Evolutionary conservation across 1,140 invertebrate genomes (phyloP).

Genomic region (Brachionus calyciflorus): DNA sequence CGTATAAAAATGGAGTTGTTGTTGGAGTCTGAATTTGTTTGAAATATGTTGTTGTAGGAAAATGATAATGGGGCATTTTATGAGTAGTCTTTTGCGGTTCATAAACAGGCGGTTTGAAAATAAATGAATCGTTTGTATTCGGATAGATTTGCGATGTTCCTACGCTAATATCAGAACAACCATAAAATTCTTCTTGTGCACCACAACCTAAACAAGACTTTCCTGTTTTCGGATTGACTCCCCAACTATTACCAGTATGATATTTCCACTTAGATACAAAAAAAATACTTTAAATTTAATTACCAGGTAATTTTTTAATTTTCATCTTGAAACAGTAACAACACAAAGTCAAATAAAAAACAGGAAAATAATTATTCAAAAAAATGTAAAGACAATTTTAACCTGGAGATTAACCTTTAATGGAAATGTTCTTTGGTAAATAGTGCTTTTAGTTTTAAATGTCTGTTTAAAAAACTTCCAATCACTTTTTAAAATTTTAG

Average conservation of each 20-base stretch:
- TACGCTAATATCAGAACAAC: constrained; percentile 22
- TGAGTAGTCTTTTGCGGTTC: too few relatives aligned
- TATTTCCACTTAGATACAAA: constrained; percentile 46
- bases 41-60: not conserved
- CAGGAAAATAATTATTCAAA: too few relatives aligned
- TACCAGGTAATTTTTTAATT: not conserved
- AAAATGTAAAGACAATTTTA: too few relatives aligned
- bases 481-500: too few relatives aligned
- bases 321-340: too few relatives aligned
- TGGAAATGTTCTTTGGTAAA: too few relatives aligned
- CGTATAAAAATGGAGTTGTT: not conserved
- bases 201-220: constrained; percentile 48
- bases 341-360: too few relatives aligned
- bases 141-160: not conserved
- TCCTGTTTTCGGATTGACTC: constrained; percentile 27
- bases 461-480: too few relatives aligned
- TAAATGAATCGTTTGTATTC: not conserved
- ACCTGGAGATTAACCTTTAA: too few relatives aligned
- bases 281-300: not conserved
- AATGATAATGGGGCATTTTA: not conserved
- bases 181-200: constrained; percentile 49
- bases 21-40: not conserved
- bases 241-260: constrained; percentile 48
- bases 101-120: not conserved
- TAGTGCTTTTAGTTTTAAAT: too few relatives aligned